Base-by-base conservation (phyloP, 2,113 vertebrate genomes). In the Aldabrachelys gigantea region DNA sequence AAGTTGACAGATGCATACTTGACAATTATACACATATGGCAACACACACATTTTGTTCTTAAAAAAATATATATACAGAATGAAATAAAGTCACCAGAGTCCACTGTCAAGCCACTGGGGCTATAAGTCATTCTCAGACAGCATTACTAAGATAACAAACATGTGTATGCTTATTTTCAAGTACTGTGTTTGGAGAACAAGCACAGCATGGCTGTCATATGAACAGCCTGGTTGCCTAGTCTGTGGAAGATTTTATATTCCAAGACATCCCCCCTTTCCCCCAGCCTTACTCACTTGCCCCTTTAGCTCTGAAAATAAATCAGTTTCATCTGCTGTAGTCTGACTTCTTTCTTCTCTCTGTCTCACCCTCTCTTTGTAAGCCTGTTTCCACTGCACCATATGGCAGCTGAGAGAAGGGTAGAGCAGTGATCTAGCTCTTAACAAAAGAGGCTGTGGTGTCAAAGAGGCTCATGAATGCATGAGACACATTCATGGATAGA, bases 401-500 rank as follows among this genome's bases (percentile, higher is more conserved):
- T 99, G 99, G 99, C 99, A 99, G 98, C 98, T 99, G 98, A 98
- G 98, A 97, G 98, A 96, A 97, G 95, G 94, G 92, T 93, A 97
- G 96, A 96, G 96, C 96, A 94, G 75, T 93, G 98, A 97, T 98
- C 97, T 79, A 95, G 84, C 98, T 97, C 84, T 0, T 50, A 97
- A 99, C 99, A 99, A 99, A 99, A 98, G 98, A 95, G 96, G 89
- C 98, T 97, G 97, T 50, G 97, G 98, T 98, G 98, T 98, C 98
- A 98, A 98, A 95, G 98, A 82, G 97, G 97, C 98, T 98, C 97
- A 99, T 99, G 99, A 99, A 99, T 99, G 98, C 98, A 98, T 98
- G 98, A 95, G 98, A 98, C 98, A 98, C 96, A 97, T 97, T 88
- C 96, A 93, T 94, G 98, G 97, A 98, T 38, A 98, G 98, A 95